Evolutionary conservation across 2,888 invertebrate genomes (phyloP).

Genomic region (Pristionchus mayeri): DNA sequence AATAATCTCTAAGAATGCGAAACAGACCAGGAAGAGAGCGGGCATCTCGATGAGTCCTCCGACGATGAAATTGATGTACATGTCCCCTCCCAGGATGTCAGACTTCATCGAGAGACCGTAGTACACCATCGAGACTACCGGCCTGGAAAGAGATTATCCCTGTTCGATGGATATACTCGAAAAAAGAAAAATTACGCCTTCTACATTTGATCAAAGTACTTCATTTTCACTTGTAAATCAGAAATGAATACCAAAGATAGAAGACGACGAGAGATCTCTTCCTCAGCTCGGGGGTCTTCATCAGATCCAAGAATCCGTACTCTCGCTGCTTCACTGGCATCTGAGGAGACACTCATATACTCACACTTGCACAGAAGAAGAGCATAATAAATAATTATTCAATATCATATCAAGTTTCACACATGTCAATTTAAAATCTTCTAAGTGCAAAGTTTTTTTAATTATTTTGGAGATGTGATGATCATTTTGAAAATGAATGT

Average conservation of each 20-base stretch:
- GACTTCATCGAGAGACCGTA: conserved; percentile 91
- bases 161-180: not conserved
- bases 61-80: conserved; percentile 88
- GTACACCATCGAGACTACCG: conserved; percentile 88
- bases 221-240: too few relatives aligned
- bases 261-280: conserved; percentile 70
- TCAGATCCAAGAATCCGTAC: conserved; percentile 67
- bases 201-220: too few relatives aligned
- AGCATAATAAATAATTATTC: too few relatives aligned
- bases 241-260: conserved; percentile 64
- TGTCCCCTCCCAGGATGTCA: conserved; percentile 85
- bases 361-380: too few relatives aligned
- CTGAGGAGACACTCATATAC: conserved; percentile 29
- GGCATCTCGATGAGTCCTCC: conserved; percentile 78
- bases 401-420: too few relatives aligned
- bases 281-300: conserved; percentile 72
- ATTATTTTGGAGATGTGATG: too few relatives aligned
- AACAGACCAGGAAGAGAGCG: conserved; percentile 74
- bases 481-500: too few relatives aligned
- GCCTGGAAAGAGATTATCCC: conserved; percentile 77
- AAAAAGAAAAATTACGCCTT: too few relatives aligned
- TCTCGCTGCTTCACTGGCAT: conserved; percentile 49
- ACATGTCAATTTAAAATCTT: not conserved
- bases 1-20: too few relatives aligned
- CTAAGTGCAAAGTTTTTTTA: not conserved